Evolutionary conservation across 2,888 invertebrate species (phyloP), one percentile per base, ranked within the genome.

Genomic region (Melinopterus prodromus): DNA sequence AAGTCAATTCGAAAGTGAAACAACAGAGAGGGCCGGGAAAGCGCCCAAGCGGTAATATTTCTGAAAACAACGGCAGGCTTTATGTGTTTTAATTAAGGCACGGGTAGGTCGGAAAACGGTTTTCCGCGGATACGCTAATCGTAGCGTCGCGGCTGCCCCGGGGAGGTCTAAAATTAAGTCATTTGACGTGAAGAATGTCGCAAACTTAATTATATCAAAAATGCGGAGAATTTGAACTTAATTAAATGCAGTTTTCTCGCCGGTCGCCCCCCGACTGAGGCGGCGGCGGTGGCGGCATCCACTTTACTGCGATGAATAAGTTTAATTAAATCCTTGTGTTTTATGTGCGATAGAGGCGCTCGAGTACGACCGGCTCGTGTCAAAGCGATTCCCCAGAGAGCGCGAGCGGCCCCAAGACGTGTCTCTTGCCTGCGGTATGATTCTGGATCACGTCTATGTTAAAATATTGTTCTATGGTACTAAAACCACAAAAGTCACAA

Each of bases 241-340:
- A 90, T 90, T 89, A 90, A 89, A 89, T 89, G 89, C 88, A 89
- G 87, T 89, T 89, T 88, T 88, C 85, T 83, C 84, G 83, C 84
- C 74, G 74, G 12, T 71, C 71, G 71, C 71, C 86, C 53, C 53
- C 53, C 53, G 53, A 12, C 7, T 53, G 53, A 53, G 53, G 53
- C 53, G 53, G 53, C 53, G 53, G 53, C 71, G 16, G n/a, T n/a
- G 26, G 79, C 83, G 87, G 87, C 86, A 87, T 87, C 89, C 87
- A 88, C 88, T 89, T 89, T 88, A 87, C 86, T 86, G 88, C 89
- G 89, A 89, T 89, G 89, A 89, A 89, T 89, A 89, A 89, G 89
- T 89, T 89, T 89, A 89, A 89, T 89, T 89, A 89, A 89, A 89
- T 88, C 88, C 87, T 88, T 87, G 87, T 88, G 88, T 89, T 89